Conservation (phyloP, 2,888 invertebrate species). For the Ditula angustiorana region DNA sequence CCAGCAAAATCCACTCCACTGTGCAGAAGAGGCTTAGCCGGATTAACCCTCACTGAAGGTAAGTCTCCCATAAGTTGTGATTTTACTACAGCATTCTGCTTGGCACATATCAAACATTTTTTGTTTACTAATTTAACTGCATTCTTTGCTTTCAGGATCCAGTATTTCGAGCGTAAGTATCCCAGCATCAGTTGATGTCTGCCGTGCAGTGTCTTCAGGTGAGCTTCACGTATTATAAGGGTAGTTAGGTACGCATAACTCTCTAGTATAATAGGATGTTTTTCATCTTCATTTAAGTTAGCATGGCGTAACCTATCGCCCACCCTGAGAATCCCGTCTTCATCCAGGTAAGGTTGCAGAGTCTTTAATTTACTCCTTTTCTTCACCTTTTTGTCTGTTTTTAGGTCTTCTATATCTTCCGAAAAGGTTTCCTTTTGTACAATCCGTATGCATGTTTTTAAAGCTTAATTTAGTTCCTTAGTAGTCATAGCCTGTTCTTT, state of each 20-base stretch:
- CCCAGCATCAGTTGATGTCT: conserved; percentile 18
- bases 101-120: conserved; percentile 8
- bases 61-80: conserved; percentile 3
- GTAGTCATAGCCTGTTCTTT: not conserved
- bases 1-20: conserved; percentile 42
- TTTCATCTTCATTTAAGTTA: conserved; percentile 14
- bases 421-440: not conserved
- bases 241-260: not conserved
- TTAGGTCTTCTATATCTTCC: conserved; percentile 20
- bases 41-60: conserved; percentile 16
- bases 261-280: conserved; percentile 32
- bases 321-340: conserved; percentile 33
- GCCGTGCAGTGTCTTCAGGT: conserved; percentile 24
- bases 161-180: conserved; percentile 3
- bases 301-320: conserved; percentile 37
- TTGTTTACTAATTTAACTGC: not conserved
- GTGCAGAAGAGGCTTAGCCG: conserved; percentile 35
- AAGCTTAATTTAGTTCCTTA: conserved; percentile 10
- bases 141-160: not conserved
- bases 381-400: conserved; percentile 7
- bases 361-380: conserved; percentile 19
- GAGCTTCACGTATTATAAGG: conserved; percentile 11
- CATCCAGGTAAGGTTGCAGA: conserved; percentile 31
- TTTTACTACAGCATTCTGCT: not conserved
- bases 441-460: not conserved